Evolutionary conservation across 1,140 invertebrate genomes (phyloP), one percentile per base, ranked within the genome.

Genomic region (Nasonia vitripennis): DNA sequence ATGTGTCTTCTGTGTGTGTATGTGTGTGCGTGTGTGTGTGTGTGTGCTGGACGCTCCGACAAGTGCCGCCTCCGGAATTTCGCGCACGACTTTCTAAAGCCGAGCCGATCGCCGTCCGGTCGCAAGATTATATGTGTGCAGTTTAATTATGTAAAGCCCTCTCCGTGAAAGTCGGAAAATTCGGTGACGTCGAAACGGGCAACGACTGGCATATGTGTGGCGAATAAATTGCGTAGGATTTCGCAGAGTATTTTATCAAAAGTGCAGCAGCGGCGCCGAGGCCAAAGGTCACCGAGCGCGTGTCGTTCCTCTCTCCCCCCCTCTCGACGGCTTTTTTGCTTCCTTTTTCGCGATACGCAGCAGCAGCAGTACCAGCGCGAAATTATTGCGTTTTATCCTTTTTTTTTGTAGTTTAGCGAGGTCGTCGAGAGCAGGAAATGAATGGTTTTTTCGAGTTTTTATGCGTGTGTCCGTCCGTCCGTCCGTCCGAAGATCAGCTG

Each of bases 201-300:
- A n/a, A n/a, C 62, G n/a, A 67, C 20, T n/a, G 62, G 20, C 11
- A 11, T 4, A 45, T 37, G 34, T 75, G 41, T 37, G 71, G 79
- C 80, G 23, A 87, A 85, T 67, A 55, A 45, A 73, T 84, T 80
- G 74, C 55, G 62, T 68, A 41, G 80, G 20, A 84, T 84, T 86
- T 86, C 10, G 48, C 31, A 23, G 17, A 68, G 62, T 51, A 84
- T 78, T 78, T 77, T 83, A 75, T 83, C 34, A 41, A 51, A 10
- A 11, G n/a, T 48, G 62, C 71, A 74, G 27, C 67, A 55, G 37
- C 20, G 14, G 34, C 62, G n/a, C 55, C 55, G 55, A 62, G 62
- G 51, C 27, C 73, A 77, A 83, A 81, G 62, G 62, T 48, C 62
- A 48, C 48, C 48, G 34, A 11, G 45, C 77, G 75, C 51, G 68